These are phyloP conservation scores for Phortica variegata DNA, from an alignment of 1,140 invertebrate species.

Conservation along the genomic window DNA sequence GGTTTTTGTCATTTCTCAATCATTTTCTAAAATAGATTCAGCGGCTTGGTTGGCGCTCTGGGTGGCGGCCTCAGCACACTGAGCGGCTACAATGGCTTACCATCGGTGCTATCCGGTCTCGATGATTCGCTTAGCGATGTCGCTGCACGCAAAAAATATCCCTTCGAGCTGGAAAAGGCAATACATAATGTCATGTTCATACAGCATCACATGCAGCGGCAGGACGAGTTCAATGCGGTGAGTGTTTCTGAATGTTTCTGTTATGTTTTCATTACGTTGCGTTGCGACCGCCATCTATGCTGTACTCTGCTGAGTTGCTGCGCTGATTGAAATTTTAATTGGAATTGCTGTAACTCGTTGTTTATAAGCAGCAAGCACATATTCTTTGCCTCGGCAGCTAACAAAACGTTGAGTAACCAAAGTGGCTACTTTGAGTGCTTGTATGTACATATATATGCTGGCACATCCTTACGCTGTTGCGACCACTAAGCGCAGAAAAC, in stretches of 20 bases:
- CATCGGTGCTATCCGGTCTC: conserved; percentile 75
- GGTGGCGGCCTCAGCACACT: conserved; percentile 61
- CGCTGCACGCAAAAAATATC: conserved; percentile 80
- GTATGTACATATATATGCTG: too few relatives aligned
- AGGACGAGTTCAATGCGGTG: conserved; percentile 92
- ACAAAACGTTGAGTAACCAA: too few relatives aligned
- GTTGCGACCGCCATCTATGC: neutral
- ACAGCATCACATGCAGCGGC: conserved; percentile 88
- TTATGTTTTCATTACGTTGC: too few relatives aligned
- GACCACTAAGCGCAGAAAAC: conserved; percentile 20
- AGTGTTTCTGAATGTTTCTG: too few relatives aligned
- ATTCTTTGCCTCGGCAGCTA: neutral
- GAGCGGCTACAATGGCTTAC: conserved; percentile 75
- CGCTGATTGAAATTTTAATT: conserved; percentile 52
- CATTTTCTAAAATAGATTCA: conserved; percentile 62
- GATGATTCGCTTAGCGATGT: conserved; percentile 80
- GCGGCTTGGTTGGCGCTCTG: conserved; percentile 68
- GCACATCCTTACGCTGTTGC: neutral
- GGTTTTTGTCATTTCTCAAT: conserved; percentile 8
- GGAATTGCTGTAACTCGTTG: conserved; percentile 47
- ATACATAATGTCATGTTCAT: conserved; percentile 95
- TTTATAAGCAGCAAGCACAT: neutral
- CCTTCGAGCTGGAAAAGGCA: conserved; percentile 88
- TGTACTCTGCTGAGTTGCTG: neutral
- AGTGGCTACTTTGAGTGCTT: too few relatives aligned